Evolutionary conservation across 2,797 vertebrate species (phyloP).

Genomic region (Sebastiscus tertius): DNA sequence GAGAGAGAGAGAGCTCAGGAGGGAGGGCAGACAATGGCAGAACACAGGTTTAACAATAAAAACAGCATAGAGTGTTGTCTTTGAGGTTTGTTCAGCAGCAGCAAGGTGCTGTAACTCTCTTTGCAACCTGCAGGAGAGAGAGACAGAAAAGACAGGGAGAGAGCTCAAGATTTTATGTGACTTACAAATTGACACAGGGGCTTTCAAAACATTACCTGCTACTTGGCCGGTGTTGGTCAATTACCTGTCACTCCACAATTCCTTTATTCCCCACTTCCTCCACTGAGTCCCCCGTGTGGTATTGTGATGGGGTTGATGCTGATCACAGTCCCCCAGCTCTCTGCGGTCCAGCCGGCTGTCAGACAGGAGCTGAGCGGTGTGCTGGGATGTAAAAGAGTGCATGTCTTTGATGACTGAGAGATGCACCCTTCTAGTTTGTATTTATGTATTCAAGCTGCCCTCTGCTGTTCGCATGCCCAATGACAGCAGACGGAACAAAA

Average conservation of each 20-base stretch:
- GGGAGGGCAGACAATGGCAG: constrained; percentile 69
- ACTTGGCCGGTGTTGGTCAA: constrained; percentile 63
- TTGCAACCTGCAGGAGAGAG: constrained; percentile 55
- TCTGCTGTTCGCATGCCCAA: constrained; percentile 91
- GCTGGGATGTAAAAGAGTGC: constrained; percentile 65
- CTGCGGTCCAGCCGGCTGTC: constrained; percentile 61
- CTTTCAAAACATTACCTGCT: constrained; percentile 67
- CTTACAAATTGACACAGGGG: constrained; percentile 57
- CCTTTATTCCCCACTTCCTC: constrained; percentile 55
- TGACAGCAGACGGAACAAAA: constrained; percentile 76
- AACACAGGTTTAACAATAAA: constrained; percentile 78
- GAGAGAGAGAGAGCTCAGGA: constrained; percentile 34
- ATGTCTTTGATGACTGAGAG: constrained; percentile 66
- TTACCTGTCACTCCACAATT: constrained; percentile 72
- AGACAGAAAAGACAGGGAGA: constrained; percentile 13
- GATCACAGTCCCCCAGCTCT: constrained; percentile 67
- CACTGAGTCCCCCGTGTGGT: constrained; percentile 53
- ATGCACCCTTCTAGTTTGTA: constrained; percentile 74
- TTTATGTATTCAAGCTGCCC: constrained; percentile 98
- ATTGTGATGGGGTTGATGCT: constrained; percentile 66
- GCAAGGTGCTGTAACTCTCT: constrained; percentile 51
- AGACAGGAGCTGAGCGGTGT: constrained; percentile 59
- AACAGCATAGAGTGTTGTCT: constrained; percentile 69
- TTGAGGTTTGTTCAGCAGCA: constrained; percentile 65
- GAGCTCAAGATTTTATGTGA: constrained; percentile 51